phyloP scores from a whole-genome alignment of 2,113 vertebrate species.

The Sylvilagus bachmani region DNA sequence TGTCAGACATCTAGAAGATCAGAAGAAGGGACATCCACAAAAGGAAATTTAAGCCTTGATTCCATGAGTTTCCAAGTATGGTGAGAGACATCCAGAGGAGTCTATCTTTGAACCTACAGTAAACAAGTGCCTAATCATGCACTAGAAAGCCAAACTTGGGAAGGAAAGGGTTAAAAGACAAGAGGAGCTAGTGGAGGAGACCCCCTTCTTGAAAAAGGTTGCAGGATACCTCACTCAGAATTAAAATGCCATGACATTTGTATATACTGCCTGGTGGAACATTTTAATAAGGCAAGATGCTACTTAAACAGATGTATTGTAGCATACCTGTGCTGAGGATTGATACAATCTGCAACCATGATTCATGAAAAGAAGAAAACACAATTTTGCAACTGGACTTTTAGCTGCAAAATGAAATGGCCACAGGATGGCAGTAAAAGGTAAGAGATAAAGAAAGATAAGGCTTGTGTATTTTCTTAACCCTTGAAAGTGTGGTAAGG shows the following conservation, averaged over 20 bases:
- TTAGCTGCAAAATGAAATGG: slow-evolving; percentile 57
- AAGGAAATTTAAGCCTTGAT: neutral
- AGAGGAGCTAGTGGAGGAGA: neutral
- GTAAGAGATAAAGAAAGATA: slow-evolving; percentile 70
- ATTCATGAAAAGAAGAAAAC: neutral
- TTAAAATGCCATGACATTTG: neutral
- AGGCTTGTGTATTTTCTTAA: neutral
- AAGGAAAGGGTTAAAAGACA: neutral
- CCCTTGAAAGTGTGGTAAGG: slow-evolving; percentile 1
- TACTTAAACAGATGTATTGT: neutral
- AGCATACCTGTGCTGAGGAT: neutral
- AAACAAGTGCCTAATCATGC: neutral
- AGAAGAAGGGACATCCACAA: neutral
- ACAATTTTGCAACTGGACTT: slow-evolving; percentile 23
- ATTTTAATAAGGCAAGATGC: neutral
- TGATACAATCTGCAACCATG: neutral
- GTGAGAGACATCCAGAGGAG: neutral
- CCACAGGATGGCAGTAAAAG: slow-evolving; percentile 83
- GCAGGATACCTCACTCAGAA: neutral
- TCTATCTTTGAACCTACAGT: too few species aligned
- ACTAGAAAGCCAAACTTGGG: neutral
- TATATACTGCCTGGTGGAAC: neutral
- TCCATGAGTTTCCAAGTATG: neutral
- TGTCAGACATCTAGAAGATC: neutral
- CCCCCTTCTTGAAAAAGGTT: neutral